Conservation (phyloP, 2,113 vertebrate genomes). For the Dipodomys merriami region DNA sequence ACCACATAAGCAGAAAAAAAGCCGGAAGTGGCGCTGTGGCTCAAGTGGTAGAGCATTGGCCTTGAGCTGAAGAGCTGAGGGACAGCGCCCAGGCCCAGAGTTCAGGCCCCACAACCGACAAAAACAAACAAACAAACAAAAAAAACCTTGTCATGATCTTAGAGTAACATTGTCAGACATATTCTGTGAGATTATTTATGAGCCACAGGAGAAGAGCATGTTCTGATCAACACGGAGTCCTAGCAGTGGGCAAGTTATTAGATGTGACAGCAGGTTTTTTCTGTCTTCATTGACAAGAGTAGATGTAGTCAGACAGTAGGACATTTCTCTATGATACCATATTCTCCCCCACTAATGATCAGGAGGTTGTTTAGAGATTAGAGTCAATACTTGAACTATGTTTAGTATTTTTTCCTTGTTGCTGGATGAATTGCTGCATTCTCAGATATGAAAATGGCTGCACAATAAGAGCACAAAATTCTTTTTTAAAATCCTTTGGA, state of each 20-base stretch:
- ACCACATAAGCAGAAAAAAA: too few relatives aligned
- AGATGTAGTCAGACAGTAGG: neutral
- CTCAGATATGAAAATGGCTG: constrained; percentile 4
- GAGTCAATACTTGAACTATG: neutral
- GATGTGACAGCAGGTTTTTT: neutral
- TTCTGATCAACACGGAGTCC: neutral
- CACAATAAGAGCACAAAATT: neutral
- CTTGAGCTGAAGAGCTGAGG: too few relatives aligned
- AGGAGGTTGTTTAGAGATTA: neutral
- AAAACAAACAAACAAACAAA: too few relatives aligned
- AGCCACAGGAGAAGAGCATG: neutral
- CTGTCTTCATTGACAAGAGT: neutral
- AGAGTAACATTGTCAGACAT: neutral
- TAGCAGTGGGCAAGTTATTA: neutral
- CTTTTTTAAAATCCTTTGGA: neutral
- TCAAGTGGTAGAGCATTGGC: too few relatives aligned
- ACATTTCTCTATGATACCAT: neutral
- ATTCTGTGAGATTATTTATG: constrained; percentile 22
- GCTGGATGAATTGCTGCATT: neutral
- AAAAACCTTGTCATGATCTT: neutral
- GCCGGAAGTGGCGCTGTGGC: too few relatives aligned
- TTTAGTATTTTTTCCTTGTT: neutral
- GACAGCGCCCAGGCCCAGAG: too few relatives aligned
- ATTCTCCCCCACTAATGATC: neutral
- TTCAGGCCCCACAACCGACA: too few relatives aligned